A percentile compares a stretch with the other conserved stretches of the same genome.
Evolutionary conservation across 2,113 vertebrate genomes (phyloP).

Genomic region (Chunga burmeisteri): DNA sequence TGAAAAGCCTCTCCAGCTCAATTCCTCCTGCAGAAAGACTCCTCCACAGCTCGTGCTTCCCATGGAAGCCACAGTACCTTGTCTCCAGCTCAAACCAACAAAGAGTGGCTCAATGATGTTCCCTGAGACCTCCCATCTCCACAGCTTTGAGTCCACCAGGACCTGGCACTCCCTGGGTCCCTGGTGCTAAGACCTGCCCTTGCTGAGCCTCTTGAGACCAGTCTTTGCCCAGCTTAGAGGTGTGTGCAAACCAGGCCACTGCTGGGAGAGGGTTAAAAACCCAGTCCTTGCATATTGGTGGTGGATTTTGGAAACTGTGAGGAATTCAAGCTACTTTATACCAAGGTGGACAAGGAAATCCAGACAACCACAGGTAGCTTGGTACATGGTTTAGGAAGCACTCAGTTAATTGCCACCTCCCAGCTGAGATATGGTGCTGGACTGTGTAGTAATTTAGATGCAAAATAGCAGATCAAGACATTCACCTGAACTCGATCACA

Average conservation of each 20-base stretch:
- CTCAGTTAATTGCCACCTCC: neutral
- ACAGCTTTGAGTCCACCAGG: accelerated
- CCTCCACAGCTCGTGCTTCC: neutral
- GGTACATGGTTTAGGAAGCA: neutral
- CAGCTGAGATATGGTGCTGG: neutral
- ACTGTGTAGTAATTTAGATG: neutral
- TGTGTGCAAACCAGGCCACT: neutral
- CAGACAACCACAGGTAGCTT: neutral
- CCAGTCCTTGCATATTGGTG: neutral
- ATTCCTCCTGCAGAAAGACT: neutral
- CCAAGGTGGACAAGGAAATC: neutral
- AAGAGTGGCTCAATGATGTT: accelerated
- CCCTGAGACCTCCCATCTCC: neutral
- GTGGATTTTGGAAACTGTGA: neutral
- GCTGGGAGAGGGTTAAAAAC: neutral
- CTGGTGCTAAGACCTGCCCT: neutral
- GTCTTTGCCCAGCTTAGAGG: neutral
- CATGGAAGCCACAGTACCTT: accelerated
- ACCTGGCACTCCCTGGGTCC: neutral
- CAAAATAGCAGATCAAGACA: neutral
- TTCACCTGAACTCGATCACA: neutral
- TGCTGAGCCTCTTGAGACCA: neutral
- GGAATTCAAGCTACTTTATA: neutral
- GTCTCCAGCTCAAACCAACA: neutral
- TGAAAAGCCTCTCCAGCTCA: neutral